A percentile compares a stretch with the other conserved stretches of the same genome.
These are phyloP conservation scores for Monoplex corrugatus DNA, from an alignment of 2,888 invertebrate species.

Conservation along the genomic window DNA sequence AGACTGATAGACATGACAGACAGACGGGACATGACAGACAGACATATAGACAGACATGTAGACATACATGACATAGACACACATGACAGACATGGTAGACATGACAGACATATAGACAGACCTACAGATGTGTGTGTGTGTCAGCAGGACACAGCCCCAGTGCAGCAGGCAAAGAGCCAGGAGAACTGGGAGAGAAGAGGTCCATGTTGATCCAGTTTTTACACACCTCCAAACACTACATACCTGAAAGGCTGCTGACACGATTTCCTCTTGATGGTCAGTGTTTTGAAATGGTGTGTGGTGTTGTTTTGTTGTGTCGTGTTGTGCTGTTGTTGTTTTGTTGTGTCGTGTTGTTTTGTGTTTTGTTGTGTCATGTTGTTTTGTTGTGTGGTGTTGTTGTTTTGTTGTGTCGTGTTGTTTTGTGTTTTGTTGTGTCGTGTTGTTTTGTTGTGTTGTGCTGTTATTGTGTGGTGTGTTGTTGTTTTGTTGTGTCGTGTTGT, in stretches of 20 bases:
- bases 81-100: no score
- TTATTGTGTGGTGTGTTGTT: background rate
- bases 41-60: no score
- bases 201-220: conserved; percentile 90
- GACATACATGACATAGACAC: no score
- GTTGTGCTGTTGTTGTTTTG: background rate
- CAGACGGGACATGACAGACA: no score
- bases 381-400: background rate
- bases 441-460: background rate
- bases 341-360: background rate
- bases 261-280: conserved; percentile 90
- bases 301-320: background rate
- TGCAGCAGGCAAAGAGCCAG: conserved; percentile 69
- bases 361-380: no score
- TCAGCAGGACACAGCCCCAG: no score
- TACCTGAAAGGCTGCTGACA: conserved; percentile 91
- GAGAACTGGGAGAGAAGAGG: conserved; percentile 84
- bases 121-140: no score
- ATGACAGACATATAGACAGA: no score
- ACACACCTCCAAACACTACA: conserved; percentile 90
- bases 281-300: conserved; percentile 46
- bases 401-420: background rate
- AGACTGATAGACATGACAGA: no score
- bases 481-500: background rate
- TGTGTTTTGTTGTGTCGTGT: background rate